Evolutionary conservation across 1,140 invertebrate genomes (phyloP), one percentile per base, ranked within the genome.

Genomic region (Caenorhabditis briggsae): DNA sequence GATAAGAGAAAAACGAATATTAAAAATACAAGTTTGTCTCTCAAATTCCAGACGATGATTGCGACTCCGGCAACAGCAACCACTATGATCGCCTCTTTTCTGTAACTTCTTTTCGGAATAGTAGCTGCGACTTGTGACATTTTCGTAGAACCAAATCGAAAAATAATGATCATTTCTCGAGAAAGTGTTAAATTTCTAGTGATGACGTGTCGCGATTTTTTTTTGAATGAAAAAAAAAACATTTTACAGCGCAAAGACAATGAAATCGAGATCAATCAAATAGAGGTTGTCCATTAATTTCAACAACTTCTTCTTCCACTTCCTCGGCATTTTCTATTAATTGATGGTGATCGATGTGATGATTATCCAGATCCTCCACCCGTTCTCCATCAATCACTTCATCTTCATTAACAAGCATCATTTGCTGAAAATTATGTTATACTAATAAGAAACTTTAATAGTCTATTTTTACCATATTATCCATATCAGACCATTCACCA

Each of bases 251-350:
- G n/a, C 46, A 18, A 5, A 70, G 12, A 14, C 8, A 46, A 46
- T 70, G 11, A 18, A 46, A 70, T 23, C 3, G 6, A 70, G n/a
- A 14, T 46, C 50, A 78, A 50, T 78, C 70, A 23, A 78, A 78
- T 23, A 78, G 70, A 8, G 70, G 70, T 82, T 86, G 61, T 56
- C 84, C 43, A 23, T 78, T 56, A 11, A 78, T 70, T 78, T 78
- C n/a, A 56, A 78, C 33, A 33, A 78, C 61, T n/a, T 16, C 48
- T 53, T 86, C 65, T 20, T 82, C 46, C 14, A 56, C 58, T 48
- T 33, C 64, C 53, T 65, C 55, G 20, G 18, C 64, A 78, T 43
- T 70, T 78, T 70, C 65, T 20, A 61, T 61, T 11, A 61, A 25
- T 61, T 85, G 83, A 65, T 65, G 64, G 50, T 70, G 84, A 18